Evolutionary conservation across 1,140 invertebrate species (phyloP).

Genomic region (Oedothorax gibbosus): DNA sequence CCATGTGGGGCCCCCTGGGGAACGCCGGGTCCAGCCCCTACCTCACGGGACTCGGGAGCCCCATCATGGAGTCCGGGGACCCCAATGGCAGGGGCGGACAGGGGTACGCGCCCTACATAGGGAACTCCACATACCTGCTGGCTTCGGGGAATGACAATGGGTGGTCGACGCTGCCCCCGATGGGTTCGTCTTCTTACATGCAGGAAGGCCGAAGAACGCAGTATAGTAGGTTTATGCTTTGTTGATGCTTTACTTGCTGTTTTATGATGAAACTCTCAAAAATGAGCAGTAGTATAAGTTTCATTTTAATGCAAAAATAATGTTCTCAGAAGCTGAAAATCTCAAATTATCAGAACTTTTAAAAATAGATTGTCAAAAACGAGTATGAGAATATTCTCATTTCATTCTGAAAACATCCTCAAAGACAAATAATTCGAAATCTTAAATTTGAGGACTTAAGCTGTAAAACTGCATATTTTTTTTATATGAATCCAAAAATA

Average conservation of each 20-base stretch:
- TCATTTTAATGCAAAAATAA: background rate
- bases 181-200: constrained; percentile 7
- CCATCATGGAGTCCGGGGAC: constrained; percentile 21
- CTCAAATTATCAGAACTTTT: no score
- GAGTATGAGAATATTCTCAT: no score
- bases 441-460: no score
- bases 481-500: no score
- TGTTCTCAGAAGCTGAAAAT: no score
- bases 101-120: background rate
- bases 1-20: background rate
- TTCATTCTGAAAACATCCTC: no score
- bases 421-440: no score
- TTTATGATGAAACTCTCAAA: background rate
- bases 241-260: background rate
- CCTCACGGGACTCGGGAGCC: constrained; percentile 34
- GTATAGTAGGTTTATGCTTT: background rate
- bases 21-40: background rate
- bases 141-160: background rate
- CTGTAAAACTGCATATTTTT: no score
- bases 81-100: background rate
- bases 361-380: no score
- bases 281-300: background rate
- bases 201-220: constrained; percentile 36
- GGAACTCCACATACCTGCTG: constrained; percentile 13
- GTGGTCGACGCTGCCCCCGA: constrained; percentile 8